These are phyloP conservation scores for Tortricodes alternella DNA, from an alignment of 2,888 invertebrate genomes.

Conservation along the genomic window DNA sequence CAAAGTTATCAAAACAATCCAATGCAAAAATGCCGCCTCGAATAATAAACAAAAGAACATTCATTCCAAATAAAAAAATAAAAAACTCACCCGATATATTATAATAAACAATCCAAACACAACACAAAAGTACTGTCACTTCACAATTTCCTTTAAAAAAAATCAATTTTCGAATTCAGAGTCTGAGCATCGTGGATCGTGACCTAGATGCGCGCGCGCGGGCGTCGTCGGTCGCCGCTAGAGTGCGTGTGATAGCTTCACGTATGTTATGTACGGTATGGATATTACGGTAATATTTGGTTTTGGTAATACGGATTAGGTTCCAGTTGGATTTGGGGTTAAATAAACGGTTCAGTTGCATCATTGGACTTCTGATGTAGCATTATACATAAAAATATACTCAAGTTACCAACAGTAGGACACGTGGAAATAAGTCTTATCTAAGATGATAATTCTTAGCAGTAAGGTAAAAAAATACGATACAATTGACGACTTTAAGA, in stretches of 20 bases:
- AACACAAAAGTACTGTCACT: slow-evolving; percentile 26
- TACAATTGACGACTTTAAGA: too few species aligned
- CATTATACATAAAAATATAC: too few species aligned
- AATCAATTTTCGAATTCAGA: slow-evolving; percentile 39
- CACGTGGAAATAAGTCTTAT: too few species aligned
- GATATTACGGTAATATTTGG: slow-evolving; percentile 62
- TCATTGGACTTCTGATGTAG: too few species aligned
- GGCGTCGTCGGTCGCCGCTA: slow-evolving; percentile 52
- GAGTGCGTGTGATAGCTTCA: slow-evolving; percentile 57
- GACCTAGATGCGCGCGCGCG: slow-evolving; percentile 62
- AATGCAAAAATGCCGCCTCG: not conserved
- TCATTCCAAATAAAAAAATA: not conserved
- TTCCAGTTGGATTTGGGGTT: slow-evolving; percentile 25
- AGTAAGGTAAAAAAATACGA: too few species aligned
- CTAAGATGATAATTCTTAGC: too few species aligned
- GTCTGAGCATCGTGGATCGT: slow-evolving; percentile 44
- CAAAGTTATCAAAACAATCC: not conserved
- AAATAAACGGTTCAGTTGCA: too few species aligned
- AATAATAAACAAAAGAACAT: slow-evolving; percentile 1
- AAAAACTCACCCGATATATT: slow-evolving; percentile 12
- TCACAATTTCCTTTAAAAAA: slow-evolving; percentile 32
- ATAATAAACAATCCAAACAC: slow-evolving; percentile 24
- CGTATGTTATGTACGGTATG: slow-evolving; percentile 47
- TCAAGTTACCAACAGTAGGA: too few species aligned
- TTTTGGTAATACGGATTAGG: slow-evolving; percentile 39